phyloP scores from a whole-genome alignment of 2,113 vertebrate genomes.

The Halcyon malimbica region DNA sequence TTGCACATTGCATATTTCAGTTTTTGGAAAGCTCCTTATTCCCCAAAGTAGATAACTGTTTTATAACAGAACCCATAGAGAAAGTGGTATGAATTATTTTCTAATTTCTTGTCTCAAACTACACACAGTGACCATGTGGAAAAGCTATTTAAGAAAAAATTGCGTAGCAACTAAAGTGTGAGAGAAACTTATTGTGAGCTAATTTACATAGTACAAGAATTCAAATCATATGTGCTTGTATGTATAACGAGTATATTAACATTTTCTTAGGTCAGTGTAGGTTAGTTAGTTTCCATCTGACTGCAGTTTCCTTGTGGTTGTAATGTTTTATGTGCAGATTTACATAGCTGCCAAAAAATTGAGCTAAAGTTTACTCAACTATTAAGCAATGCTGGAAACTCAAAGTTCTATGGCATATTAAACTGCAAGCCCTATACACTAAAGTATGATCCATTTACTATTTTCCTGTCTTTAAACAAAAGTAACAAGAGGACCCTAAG shows the following conservation, averaged over 20 bases:
- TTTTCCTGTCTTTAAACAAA: background rate
- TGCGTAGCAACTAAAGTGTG: background rate
- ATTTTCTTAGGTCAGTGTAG: background rate
- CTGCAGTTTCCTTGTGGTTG: background rate
- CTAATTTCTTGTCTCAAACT: background rate
- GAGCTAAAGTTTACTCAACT: background rate
- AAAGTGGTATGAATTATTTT: background rate
- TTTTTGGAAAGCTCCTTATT: slow-evolving; percentile 6
- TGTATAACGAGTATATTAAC: background rate
- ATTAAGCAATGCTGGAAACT: background rate
- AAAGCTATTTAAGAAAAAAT: slow-evolving; percentile 15
- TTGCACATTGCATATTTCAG: background rate
- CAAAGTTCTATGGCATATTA: background rate
- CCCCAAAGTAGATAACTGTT: background rate
- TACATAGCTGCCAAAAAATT: background rate
- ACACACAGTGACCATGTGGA: background rate
- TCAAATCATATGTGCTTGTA: background rate
- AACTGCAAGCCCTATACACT: background rate
- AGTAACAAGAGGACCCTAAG: background rate
- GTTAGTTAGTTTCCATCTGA: background rate
- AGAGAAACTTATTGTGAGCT: background rate
- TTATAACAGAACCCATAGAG: background rate
- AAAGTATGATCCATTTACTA: background rate
- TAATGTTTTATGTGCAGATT: background rate
- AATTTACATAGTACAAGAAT: background rate